Evolutionary conservation across 2,113 vertebrate species (phyloP), one percentile per base, ranked within the genome.

Genomic region (Hyperoodon ampullatus): DNA sequence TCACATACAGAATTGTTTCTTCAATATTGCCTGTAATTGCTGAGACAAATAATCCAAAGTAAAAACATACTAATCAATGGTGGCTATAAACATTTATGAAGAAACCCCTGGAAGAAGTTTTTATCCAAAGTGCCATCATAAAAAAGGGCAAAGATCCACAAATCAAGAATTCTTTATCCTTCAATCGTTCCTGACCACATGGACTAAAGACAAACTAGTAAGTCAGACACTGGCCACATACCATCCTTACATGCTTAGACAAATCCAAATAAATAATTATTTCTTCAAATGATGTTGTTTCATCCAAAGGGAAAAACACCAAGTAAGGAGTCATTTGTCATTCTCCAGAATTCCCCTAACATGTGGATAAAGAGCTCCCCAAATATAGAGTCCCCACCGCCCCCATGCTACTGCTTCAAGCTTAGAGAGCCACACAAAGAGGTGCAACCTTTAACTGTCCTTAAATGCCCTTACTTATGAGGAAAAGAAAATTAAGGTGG

Each of bases 241-340:
- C 6, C 8, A 53, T 8, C 1, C 1, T 42, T 92, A 61, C 33
- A 78, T 33, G 11, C 3, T 72, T 85, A 84, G 3, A 74, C 0
- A 81, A 60, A 88, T 23, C 77, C 9, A 89, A 71, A 75, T 55
- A 63, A 8, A 26, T 30, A 92, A 55, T 70, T 65, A 55, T 60
- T 89, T 94, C 30, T 47, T 90, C 39, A 85, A 88, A 65, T 75
- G 26, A 68, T n/a, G 33, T 74, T 85, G 50, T 21, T 90, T 95
- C 39, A 58, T 16, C 8, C 10, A 50, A 78, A 74, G 44, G 65
- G 33, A 81, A 75, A 93, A 71, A 2, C 18, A 81, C 5, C 11
- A 68, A 21, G 23, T 35, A 85, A 83, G 23, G 30, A 63, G 6
- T 66, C 68, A 81, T 92, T 81, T 92, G 2, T 8, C 39, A 39